phyloP scores from a whole-genome alignment of 1,140 invertebrate species.

The Mycetomoellerius zeteki region DNA sequence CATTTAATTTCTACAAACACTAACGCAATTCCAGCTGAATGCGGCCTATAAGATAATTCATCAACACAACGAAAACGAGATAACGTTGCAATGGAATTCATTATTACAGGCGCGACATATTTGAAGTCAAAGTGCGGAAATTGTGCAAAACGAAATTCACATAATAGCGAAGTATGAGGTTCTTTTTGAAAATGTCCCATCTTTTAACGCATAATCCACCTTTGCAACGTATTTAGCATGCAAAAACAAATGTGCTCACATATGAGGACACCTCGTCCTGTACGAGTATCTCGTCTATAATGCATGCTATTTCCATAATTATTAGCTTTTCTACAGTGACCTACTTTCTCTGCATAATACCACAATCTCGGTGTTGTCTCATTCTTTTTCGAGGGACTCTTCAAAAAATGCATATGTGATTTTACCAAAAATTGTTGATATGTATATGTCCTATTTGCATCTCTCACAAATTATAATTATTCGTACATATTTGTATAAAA shows the following conservation, averaged over 20 bases:
- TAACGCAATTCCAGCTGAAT: conserved; percentile 7
- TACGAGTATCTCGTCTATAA: background rate
- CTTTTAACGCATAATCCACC: background rate
- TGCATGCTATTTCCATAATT: conserved; percentile 60
- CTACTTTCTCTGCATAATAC: conserved; percentile 38
- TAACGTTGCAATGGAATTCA: background rate
- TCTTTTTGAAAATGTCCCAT: background rate
- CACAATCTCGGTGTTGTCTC: conserved; percentile 18
- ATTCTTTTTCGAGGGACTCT: background rate
- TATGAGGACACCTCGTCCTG: background rate
- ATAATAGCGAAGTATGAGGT: background rate
- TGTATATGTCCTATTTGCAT: background rate
- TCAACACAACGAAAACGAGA: background rate
- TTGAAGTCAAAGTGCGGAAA: background rate
- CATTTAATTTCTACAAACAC: conserved; percentile 9
- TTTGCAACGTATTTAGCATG: conserved; percentile 21
- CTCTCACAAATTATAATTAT: background rate
- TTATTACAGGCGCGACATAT: background rate
- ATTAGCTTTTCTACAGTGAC: conserved; percentile 49
- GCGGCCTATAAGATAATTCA: background rate
- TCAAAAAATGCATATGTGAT: conserved; percentile 9
- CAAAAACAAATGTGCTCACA: conserved; percentile 34
- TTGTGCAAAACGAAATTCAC: background rate
- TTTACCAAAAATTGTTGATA: background rate
- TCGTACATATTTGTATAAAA: background rate